A percentile compares a stretch with the other conserved stretches of the same genome.
These are phyloP conservation scores for Bombylius discolor DNA, from an alignment of 2,888 invertebrate species.

Conservation along the genomic window DNA sequence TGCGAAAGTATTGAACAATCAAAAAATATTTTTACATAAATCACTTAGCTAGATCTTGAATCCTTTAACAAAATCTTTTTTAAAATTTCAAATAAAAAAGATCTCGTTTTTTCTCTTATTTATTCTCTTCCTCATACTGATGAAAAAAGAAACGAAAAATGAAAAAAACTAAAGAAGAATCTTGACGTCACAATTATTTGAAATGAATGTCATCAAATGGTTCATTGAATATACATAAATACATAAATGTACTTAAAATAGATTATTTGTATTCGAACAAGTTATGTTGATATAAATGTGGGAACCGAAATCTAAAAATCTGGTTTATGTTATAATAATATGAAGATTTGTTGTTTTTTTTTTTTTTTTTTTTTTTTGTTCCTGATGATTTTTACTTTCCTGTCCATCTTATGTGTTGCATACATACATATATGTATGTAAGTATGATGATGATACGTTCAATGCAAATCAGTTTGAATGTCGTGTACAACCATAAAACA, in stretches of 20 bases:
- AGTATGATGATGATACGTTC: slow-evolving; percentile 4
- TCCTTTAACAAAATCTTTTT: too few species aligned
- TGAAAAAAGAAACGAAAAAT: too few species aligned
- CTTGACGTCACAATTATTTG: slow-evolving; percentile 7
- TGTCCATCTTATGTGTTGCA: background rate
- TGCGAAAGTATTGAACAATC: too few species aligned
- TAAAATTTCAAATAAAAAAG: too few species aligned
- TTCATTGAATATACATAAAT: slow-evolving; percentile 4
- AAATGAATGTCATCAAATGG: slow-evolving; percentile 9
- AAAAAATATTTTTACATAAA: too few species aligned
- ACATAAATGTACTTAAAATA: background rate
- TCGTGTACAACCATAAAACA: slow-evolving; percentile 13
- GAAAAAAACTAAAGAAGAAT: too few species aligned
- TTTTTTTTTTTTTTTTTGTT: slow-evolving; percentile 1
- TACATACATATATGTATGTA: slow-evolving; percentile 6
- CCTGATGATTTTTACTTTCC: background rate
- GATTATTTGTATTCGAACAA: background rate
- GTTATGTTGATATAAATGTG: slow-evolving; percentile 12
- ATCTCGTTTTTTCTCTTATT: too few species aligned
- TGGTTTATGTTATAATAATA: background rate
- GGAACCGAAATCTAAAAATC: slow-evolving; percentile 12
- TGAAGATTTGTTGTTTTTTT: background rate
- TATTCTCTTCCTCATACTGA: too few species aligned
- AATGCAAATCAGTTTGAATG: slow-evolving; percentile 15
- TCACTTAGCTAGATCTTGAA: too few species aligned